phyloP scores from a whole-genome alignment of 2,888 invertebrate genomes.

The Drosophila testacea region DNA sequence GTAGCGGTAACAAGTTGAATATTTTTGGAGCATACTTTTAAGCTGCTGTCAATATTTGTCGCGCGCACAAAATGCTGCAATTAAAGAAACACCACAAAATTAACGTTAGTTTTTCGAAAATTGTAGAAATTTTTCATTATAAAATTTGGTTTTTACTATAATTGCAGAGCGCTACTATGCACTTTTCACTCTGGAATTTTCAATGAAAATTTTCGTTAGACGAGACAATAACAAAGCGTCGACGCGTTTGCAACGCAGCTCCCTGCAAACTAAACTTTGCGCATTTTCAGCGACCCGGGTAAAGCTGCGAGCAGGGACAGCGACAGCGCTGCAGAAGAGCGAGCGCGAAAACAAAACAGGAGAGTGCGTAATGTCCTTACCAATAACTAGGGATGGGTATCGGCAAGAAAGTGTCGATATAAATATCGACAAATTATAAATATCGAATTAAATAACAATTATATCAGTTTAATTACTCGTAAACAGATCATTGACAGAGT shows the following conservation, averaged over 20 bases:
- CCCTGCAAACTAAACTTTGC: constrained; percentile 81
- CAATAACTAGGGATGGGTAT: not conserved
- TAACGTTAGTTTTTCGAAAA: not conserved
- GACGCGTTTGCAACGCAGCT: constrained; percentile 73
- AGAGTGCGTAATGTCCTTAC: constrained; percentile 19
- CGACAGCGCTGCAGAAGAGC: constrained; percentile 30
- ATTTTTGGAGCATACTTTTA: constrained; percentile 73
- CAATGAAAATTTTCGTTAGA: not conserved
- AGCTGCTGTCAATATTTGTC: constrained; percentile 59
- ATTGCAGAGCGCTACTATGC: constrained; percentile 1
- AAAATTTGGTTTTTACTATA: constrained; percentile 1
- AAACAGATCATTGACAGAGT: too few relatives aligned
- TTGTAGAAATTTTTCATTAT: not conserved
- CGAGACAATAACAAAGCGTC: constrained; percentile 21
- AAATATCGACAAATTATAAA: too few relatives aligned
- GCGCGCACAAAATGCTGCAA: constrained; percentile 71
- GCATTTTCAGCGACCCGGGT: constrained; percentile 80
- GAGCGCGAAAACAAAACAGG: constrained; percentile 24
- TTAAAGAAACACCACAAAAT: constrained; percentile 19
- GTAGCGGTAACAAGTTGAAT: constrained; percentile 58
- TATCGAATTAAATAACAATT: too few relatives aligned
- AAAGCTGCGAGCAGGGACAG: constrained; percentile 52
- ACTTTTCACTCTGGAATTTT: constrained; percentile 26
- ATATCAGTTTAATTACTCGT: too few relatives aligned
- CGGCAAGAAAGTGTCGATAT: too few relatives aligned